phyloP scores from a whole-genome alignment of 2,113 vertebrate species.

The Chloroceryle aenea region DNA sequence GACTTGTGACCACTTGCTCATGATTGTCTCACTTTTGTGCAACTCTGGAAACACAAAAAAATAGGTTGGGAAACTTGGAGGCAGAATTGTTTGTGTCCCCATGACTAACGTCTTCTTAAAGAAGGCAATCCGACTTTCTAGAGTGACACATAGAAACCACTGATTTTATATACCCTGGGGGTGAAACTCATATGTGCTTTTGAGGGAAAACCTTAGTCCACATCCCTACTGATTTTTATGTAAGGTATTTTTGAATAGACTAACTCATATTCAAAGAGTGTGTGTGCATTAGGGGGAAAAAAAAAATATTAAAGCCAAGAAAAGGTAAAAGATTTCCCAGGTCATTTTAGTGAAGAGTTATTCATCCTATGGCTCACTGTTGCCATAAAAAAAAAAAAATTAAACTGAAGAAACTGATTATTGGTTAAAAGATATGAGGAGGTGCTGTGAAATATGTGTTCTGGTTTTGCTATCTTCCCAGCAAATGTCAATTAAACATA shows the following conservation, averaged over 20 bases:
- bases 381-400: neutral
- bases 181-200: neutral
- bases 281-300: neutral
- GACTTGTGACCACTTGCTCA: neutral
- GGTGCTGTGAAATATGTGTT: neutral
- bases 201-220: neutral
- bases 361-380: neutral
- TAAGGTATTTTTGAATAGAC: neutral
- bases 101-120: neutral
- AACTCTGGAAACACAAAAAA: neutral
- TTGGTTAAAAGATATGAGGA: slow-evolving; percentile 2
- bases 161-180: neutral
- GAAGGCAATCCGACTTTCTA: neutral
- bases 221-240: neutral
- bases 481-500: slow-evolving; percentile 42
- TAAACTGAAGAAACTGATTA: neutral
- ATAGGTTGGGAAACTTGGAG: neutral
- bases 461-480: slow-evolving; percentile 1
- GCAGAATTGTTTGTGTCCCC: neutral
- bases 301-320: rapidly evolving
- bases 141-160: neutral
- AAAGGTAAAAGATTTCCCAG: neutral
- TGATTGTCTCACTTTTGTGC: neutral
- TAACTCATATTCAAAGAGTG: neutral
- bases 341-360: neutral